Conservation (phyloP, 2,888 invertebrate species). For the Toxonevra muliebris region DNA sequence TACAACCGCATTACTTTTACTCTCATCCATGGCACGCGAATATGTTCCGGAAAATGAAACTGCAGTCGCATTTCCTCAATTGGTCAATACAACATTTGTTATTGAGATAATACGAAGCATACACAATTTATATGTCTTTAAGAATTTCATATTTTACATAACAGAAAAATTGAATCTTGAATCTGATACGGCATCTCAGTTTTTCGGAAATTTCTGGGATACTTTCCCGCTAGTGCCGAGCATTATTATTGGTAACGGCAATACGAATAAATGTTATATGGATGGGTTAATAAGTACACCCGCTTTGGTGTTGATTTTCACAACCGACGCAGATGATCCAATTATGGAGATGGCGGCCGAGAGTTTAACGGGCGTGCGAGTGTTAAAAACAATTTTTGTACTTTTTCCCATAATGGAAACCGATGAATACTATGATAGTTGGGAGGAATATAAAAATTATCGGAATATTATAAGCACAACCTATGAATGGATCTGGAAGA, state of each 20-base stretch:
- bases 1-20: slow-evolving; percentile 29
- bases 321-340: slow-evolving; percentile 48
- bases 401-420: slow-evolving; percentile 43
- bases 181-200: slow-evolving; percentile 33
- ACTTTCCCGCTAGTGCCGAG: slow-evolving; percentile 46
- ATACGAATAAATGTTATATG: slow-evolving; percentile 34
- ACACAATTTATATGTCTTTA: slow-evolving; percentile 44
- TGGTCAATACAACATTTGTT: slow-evolving; percentile 42
- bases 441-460: slow-evolving; percentile 34
- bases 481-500: slow-evolving; percentile 49
- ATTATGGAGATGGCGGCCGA: slow-evolving; percentile 52
- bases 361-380: slow-evolving; percentile 43
- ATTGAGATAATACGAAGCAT: slow-evolving; percentile 45
- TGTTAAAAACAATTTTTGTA: slow-evolving; percentile 52
- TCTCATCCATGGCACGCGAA: slow-evolving; percentile 4
- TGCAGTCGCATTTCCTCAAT: slow-evolving; percentile 20
- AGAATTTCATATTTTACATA: slow-evolving; percentile 53
- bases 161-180: slow-evolving; percentile 47
- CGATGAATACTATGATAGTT: slow-evolving; percentile 29
- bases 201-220: slow-evolving; percentile 45
- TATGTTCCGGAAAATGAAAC: neutral
- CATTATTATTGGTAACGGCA: slow-evolving; percentile 39
- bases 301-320: slow-evolving; percentile 48
- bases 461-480: slow-evolving; percentile 32
- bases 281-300: slow-evolving; percentile 48